phyloP scores from a whole-genome alignment of 2,113 vertebrate species.

The Grallaria varia region DNA sequence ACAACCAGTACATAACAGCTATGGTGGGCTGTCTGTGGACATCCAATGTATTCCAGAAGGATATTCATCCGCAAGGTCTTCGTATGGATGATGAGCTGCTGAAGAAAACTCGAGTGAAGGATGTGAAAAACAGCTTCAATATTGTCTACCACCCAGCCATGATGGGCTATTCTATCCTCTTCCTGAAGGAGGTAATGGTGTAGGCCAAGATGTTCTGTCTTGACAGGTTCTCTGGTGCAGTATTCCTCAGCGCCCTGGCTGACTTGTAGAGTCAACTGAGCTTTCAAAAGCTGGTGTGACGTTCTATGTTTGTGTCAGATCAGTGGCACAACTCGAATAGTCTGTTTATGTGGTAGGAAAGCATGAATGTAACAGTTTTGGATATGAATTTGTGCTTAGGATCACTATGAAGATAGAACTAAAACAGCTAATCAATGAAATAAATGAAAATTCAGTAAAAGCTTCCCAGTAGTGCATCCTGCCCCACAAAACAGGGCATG shows the following conservation, averaged over 20 bases:
- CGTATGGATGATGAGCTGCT: slow-evolving; percentile 75
- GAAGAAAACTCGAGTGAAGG: slow-evolving; percentile 62
- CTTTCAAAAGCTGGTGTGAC: not conserved
- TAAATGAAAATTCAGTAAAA: not conserved
- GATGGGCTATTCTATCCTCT: slow-evolving; percentile 77
- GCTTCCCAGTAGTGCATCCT: not conserved
- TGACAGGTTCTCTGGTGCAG: not conserved
- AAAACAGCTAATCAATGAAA: not conserved
- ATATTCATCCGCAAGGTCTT: slow-evolving; percentile 60
- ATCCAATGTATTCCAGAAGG: slow-evolving; percentile 77
- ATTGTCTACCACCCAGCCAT: slow-evolving; percentile 88
- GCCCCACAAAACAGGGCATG: not conserved
- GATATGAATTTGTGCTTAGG: not conserved
- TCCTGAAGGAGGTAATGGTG: slow-evolving; percentile 82
- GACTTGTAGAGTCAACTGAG: not conserved
- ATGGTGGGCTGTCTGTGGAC: slow-evolving; percentile 93
- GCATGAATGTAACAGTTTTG: not conserved
- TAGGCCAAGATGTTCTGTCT: not conserved
- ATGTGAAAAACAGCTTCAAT: slow-evolving; percentile 78
- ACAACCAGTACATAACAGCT: slow-evolving; percentile 82
- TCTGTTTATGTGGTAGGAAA: not conserved
- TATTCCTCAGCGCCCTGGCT: not conserved
- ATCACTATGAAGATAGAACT: not conserved
- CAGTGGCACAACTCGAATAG: not conserved
- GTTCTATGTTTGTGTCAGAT: not conserved